Conservation (phyloP, 2,888 invertebrate genomes). For the Oeneis ivallda region DNA sequence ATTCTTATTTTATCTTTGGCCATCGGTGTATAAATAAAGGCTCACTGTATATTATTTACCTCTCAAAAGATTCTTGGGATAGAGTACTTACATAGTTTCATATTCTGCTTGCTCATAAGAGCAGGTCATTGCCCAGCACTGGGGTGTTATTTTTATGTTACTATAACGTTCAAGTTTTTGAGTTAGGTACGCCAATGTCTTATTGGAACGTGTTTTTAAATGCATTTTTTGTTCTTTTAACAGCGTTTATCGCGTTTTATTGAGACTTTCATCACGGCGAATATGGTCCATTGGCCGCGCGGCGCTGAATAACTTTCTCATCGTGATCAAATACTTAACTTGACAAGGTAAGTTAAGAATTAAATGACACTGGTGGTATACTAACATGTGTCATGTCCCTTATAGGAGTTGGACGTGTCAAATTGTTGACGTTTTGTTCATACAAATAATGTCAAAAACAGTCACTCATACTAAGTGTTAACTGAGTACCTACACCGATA, state of each 20-base stretch:
- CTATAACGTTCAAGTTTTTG: conserved; percentile 9
- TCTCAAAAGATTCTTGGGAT: too few species aligned
- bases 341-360: conserved; percentile 5
- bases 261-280: conserved; percentile 34
- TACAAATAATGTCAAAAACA: too few species aligned
- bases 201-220: conserved; percentile 18
- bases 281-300: conserved; percentile 24
- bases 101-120: background rate
- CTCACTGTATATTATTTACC: too few species aligned
- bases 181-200: conserved; percentile 3
- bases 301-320: conserved; percentile 20
- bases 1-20: too few species aligned
- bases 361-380: conserved; percentile 6
- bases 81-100: background rate
- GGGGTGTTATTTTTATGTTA: background rate
- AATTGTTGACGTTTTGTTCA: too few species aligned
- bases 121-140: background rate
- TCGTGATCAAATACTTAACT: conserved; percentile 9
- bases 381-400: background rate
- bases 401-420: background rate
- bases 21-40: too few species aligned
- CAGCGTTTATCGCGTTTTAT: conserved; percentile 33
- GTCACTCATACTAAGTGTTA: too few species aligned
- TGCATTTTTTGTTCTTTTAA: conserved; percentile 21
- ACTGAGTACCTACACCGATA: too few species aligned